Percentiles rank a stretch among this genome's conserved stretches.
phyloP scores from a whole-genome alignment of 2,888 invertebrate genomes.

The Sinelater perroti region DNA sequence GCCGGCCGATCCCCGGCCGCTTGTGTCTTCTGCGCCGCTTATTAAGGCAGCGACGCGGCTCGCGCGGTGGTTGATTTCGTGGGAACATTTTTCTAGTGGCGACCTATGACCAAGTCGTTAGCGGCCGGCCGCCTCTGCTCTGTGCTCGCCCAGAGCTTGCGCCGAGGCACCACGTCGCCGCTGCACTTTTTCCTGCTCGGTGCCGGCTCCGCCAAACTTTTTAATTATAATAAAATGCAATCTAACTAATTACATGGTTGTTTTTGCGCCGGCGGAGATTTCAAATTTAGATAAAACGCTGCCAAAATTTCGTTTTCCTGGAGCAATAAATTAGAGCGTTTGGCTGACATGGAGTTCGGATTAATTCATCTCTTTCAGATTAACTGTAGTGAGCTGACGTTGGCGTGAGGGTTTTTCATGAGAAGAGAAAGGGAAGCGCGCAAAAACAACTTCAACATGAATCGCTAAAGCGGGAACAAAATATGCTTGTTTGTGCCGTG shows the following conservation, averaged over 20 bases:
- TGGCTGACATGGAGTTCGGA: slow-evolving; percentile 60
- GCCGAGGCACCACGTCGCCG: not conserved
- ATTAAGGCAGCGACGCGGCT: slow-evolving; percentile 1
- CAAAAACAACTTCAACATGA: slow-evolving; percentile 40
- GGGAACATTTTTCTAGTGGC: slow-evolving; percentile 17
- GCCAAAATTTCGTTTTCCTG: slow-evolving; percentile 62
- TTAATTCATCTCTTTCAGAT: slow-evolving; percentile 63
- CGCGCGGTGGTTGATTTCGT: slow-evolving; percentile 15
- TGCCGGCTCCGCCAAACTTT: slow-evolving; percentile 49
- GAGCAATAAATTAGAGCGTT: slow-evolving; percentile 59
- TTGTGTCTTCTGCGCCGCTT: slow-evolving; percentile 5
- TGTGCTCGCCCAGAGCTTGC: slow-evolving; percentile 1
- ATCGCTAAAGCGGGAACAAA: slow-evolving; percentile 36
- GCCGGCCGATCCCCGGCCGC: slow-evolving; percentile 7
- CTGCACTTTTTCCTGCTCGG: slow-evolving; percentile 16
- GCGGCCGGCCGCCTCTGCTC: too few species aligned
- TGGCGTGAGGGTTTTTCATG: slow-evolving; percentile 51
- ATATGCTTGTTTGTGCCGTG: slow-evolving; percentile 34
- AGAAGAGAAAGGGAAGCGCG: slow-evolving; percentile 39
- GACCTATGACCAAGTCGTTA: slow-evolving; percentile 21
- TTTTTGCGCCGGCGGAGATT: slow-evolving; percentile 54
- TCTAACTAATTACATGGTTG: slow-evolving; percentile 60
- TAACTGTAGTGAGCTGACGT: slow-evolving; percentile 60
- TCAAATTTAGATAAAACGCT: slow-evolving; percentile 63
- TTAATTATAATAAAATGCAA: slow-evolving; percentile 60